Evolutionary conservation across 2,113 vertebrate genomes (phyloP).

Genomic region (Xenus cinereus): DNA sequence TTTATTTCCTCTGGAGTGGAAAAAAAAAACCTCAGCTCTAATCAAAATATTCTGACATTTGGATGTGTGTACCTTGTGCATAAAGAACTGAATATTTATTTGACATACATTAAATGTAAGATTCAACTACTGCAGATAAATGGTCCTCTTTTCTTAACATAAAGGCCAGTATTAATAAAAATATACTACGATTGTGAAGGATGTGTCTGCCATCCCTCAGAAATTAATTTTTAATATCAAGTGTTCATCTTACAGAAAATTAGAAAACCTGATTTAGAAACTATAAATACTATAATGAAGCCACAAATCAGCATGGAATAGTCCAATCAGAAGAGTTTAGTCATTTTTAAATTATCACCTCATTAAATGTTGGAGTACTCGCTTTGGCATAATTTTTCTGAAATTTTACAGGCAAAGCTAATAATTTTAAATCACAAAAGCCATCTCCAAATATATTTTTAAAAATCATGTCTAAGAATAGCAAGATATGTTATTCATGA

Average conservation of each 20-base stretch:
- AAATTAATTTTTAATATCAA: background rate
- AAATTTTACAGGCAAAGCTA: background rate
- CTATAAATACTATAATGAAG: conserved; percentile 25
- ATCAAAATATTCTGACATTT: background rate
- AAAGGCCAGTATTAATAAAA: background rate
- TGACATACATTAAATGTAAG: background rate
- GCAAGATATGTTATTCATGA: background rate
- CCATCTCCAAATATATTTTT: background rate
- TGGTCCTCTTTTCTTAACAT: background rate
- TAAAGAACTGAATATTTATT: background rate
- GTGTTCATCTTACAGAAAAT: background rate
- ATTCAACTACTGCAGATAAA: background rate
- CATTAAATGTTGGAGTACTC: background rate
- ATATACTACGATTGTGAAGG: background rate
- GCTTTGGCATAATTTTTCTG: background rate
- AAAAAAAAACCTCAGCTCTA: background rate
- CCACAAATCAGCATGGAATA: background rate
- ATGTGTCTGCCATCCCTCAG: background rate
- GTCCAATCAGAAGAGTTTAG: background rate
- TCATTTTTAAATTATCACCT: conserved; percentile 31
- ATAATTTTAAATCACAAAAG: conserved; percentile 12
- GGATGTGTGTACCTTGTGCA: background rate
- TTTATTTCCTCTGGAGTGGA: background rate
- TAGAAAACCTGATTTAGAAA: background rate
- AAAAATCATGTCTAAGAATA: background rate